These are phyloP conservation scores for Dryas iulia DNA, from an alignment of 1,140 invertebrate genomes.

Conservation along the genomic window DNA sequence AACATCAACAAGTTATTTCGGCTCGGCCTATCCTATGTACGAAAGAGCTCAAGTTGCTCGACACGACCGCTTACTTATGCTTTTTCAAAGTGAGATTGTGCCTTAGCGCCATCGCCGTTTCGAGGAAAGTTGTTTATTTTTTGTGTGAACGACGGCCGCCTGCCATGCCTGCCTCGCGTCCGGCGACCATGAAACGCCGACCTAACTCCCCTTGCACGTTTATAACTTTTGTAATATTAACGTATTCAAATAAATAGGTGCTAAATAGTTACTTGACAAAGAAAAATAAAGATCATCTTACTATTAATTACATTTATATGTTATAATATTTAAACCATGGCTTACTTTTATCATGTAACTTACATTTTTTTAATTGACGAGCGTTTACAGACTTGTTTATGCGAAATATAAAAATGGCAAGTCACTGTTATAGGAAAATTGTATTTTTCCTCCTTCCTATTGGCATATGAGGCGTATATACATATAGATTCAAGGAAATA, in stretches of 20 bases:
- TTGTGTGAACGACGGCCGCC: constrained; percentile 67
- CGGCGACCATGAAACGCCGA: constrained; percentile 62
- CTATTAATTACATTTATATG: too few relatives aligned
- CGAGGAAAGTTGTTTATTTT: constrained; percentile 79
- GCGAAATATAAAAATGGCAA: background rate
- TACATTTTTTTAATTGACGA: background rate
- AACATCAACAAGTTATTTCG: constrained; percentile 79
- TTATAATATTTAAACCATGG: background rate
- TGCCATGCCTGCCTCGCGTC: constrained; percentile 65
- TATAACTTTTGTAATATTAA: constrained; percentile 39
- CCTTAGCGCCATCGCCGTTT: constrained; percentile 78
- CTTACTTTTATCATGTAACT: background rate
- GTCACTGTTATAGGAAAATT: background rate
- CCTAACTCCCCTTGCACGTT: constrained; percentile 40
- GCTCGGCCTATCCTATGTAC: constrained; percentile 43
- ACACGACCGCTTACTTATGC: constrained; percentile 38
- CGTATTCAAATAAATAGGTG: constrained; percentile 21
- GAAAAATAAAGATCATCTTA: background rate
- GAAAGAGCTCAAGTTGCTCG: constrained; percentile 58
- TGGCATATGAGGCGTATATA: background rate
- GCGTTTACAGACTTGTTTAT: background rate
- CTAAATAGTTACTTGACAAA: constrained; percentile 5
- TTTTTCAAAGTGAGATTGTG: constrained; percentile 44
- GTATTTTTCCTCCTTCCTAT: background rate
- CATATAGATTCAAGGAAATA: background rate